Evolutionary conservation across 37 sponge, comb jelly and placozoan species (phyloP), one percentile per base, ranked within the genome.

Genomic region (Diacarnus erythraeanus): DNA sequence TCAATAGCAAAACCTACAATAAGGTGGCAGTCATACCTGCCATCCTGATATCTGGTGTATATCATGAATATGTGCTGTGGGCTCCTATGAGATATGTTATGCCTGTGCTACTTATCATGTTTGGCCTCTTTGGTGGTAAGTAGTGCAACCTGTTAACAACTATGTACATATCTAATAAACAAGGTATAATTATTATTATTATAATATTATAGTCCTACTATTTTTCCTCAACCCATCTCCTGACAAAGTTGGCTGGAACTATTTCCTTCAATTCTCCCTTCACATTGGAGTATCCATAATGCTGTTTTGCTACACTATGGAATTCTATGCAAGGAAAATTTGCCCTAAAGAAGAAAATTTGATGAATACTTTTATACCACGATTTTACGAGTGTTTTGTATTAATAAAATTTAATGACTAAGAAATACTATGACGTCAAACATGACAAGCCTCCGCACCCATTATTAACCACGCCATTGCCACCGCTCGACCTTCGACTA

Each of bases 31-130:
- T 69, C 43, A 36, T 94, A 35, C 84, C 94, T 0, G 59, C 88
- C 60, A 83, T 91, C 67, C 5, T 92, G 30, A 86, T 95, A 8
- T 91, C 93, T 20, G 86, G 89, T 29, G 22, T 95, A 2, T 80
- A 87, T 57, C 95, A 95, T 42, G 95, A 95, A 77, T 95, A 95
- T 76, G 83, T 95, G 39, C 71, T 95, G 41, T 87, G 84, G 80
- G 89, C 82, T 66, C 81, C 79, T 37, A 17, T 88, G 23, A 42
- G 89, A 40, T 91, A 86, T 68, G 82, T 95, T 57, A 41, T 83
- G 9, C 95, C 95, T n/a, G 47, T 91, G 20, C 64, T 95, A 35
- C 71, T 88, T 10, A 5, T 91, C 31, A 42, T 41, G 78, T 94
- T 81, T 64, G 72, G 84, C 44, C 38, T 51, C 17, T 90, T 94